Conservation (phyloP, 1,140 invertebrate genomes). For the Hydropsyche tenuis region DNA sequence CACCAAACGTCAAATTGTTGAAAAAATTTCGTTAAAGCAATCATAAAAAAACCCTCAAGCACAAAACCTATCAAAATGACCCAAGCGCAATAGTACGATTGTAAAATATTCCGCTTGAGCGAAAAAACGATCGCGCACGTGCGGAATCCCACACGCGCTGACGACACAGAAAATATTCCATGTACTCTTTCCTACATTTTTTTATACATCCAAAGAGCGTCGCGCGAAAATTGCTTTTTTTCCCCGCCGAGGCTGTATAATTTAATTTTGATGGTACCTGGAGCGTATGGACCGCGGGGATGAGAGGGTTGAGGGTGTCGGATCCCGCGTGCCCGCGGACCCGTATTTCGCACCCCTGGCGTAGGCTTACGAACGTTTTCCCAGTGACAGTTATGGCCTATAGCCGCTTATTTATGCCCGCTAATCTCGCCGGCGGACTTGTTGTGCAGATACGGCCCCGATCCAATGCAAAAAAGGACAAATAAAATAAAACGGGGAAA, state of each 20-base stretch:
- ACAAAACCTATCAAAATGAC: too few relatives aligned
- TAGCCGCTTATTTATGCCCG: conserved; percentile 46
- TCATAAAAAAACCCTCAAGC: too few relatives aligned
- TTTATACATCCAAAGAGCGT: not conserved
- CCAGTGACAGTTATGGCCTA: conserved; percentile 46
- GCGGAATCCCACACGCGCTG: too few relatives aligned
- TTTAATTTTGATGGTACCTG: conserved; percentile 29
- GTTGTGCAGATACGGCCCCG: conserved; percentile 33
- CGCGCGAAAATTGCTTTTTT: conserved; percentile 15
- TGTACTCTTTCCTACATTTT: too few relatives aligned
- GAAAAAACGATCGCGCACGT: too few relatives aligned
- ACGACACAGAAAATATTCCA: too few relatives aligned
- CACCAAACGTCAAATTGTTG: too few relatives aligned
- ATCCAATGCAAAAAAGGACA: conserved; percentile 44
- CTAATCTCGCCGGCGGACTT: conserved; percentile 44
- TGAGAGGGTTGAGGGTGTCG: not conserved
- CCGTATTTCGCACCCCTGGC: conserved; percentile 21
- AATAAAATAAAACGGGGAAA: conserved; percentile 29
- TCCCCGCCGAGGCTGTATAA: conserved; percentile 4
- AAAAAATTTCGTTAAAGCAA: too few relatives aligned
- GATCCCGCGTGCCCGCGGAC: not conserved
- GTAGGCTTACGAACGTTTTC: conserved; percentile 33
- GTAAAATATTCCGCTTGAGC: too few relatives aligned
- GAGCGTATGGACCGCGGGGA: not conserved
- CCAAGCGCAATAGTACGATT: too few relatives aligned